Percentiles rank a stretch among this genome's conserved stretches.
Conservation (phyloP, 2,797 vertebrate species). For the Poecilia wingei region DNA sequence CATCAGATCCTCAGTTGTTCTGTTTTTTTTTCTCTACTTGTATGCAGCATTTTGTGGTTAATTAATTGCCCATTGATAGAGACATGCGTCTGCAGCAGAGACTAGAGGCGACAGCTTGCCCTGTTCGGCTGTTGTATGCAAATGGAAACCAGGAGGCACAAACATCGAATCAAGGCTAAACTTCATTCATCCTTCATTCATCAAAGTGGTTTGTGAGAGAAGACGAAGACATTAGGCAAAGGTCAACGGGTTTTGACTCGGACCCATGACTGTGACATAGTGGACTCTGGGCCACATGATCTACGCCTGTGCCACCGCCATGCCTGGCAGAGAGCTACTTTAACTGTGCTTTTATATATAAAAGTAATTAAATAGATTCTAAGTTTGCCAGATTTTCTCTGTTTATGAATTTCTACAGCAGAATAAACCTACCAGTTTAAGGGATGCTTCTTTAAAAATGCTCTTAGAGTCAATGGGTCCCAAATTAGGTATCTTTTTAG, state of each 20-base stretch:
- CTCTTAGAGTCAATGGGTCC: background rate
- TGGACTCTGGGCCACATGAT: too few relatives aligned
- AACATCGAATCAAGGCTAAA: constrained; percentile 18
- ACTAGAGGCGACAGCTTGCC: constrained; percentile 58
- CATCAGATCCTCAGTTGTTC: constrained; percentile 54
- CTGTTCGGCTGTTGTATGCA: constrained; percentile 48
- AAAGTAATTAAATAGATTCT: background rate
- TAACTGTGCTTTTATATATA: background rate
- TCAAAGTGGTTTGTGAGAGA: too few relatives aligned
- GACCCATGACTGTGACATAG: too few relatives aligned
- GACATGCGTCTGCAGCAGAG: constrained; percentile 42
- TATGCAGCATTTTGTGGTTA: constrained; percentile 61
- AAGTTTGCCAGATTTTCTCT: background rate
- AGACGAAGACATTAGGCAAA: too few relatives aligned
- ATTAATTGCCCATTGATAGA: constrained; percentile 67
- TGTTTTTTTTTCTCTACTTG: constrained; percentile 26
- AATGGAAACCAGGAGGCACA: constrained; percentile 27
- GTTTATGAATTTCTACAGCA: background rate
- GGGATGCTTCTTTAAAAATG: background rate
- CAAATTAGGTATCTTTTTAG: background rate
- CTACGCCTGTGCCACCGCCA: too few relatives aligned
- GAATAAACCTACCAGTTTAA: background rate
- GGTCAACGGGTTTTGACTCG: too few relatives aligned
- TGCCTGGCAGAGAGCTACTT: background rate
- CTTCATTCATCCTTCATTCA: background rate